Evolutionary conservation across 2,113 vertebrate species (phyloP), one percentile per base, ranked within the genome.

Genomic region (Crotalus horridus): DNA sequence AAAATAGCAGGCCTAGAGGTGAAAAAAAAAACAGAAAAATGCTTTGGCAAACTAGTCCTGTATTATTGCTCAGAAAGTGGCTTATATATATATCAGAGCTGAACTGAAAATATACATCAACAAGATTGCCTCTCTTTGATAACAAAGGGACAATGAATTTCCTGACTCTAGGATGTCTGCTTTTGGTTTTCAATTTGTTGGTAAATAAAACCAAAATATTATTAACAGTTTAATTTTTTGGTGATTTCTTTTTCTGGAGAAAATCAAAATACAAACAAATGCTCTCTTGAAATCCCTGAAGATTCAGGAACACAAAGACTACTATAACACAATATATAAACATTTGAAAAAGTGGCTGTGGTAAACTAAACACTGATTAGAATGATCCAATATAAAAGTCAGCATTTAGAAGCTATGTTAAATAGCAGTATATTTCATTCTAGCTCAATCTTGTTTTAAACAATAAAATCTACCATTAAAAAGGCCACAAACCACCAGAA

Each of bases 361-460:
- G 43, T 20, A 88, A 88, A 88, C 51, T 74, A 4, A 92, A 51
- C 59, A 88, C 23, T 69, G 58, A 51, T 55, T 13, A 9, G 29
- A 59, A 88, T 26, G 4, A 87, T 58, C 39, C 87, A 29, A 59
- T 5, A 46, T 59, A 1, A 54, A 33, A 33, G 59, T 87, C 33
- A 11, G 20, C 46, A 24, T 33, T 61, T 13, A 69, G 12, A 92
- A 43, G 17, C n/a, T 10, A 81, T 13, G 12, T 89, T 74, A 54
- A 64, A 64, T 56, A 43, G 6, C 24, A 56, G 54, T 3, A 46
- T 94, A 91, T 33, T 23, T 93, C 87, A 89, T 0, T 85, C n/a
- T 69, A 2, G 94, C 9, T 90, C 91, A 56, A 6, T 26, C 85
- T 91, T 92, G 89, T 92, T 94, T 21, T 92, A 92, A 54, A 12